Evolutionary conservation across 1,140 invertebrate genomes (phyloP).

Genomic region (Brachionus paranguensis): DNA sequence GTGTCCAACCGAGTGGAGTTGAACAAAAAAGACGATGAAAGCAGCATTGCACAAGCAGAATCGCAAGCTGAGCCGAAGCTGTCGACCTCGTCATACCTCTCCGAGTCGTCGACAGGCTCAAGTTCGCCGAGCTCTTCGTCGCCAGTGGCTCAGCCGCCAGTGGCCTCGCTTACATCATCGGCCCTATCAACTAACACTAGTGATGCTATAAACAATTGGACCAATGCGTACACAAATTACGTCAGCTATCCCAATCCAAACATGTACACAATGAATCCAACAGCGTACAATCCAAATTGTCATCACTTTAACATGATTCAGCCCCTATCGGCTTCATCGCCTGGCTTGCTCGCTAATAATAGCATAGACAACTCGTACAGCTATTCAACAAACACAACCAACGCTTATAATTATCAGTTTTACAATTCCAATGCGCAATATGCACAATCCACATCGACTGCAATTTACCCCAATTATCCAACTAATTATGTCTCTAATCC

Average conservation of each 20-base stretch:
- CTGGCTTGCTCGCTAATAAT: not conserved
- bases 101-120: not conserved
- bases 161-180: not conserved
- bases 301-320: constrained; percentile 3
- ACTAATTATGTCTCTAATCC: not conserved
- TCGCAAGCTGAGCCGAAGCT: not conserved
- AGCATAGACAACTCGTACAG: not conserved
- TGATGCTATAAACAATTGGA: constrained; percentile 24
- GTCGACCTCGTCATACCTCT: not conserved
- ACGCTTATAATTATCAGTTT: constrained; percentile 23
- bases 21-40: not conserved
- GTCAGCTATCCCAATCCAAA: not conserved
- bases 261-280: not conserved
- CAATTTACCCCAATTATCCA: not conserved
- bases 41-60: not conserved
- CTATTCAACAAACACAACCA: not conserved
- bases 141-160: not conserved
- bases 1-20: not conserved
- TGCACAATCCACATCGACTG: not conserved
- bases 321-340: constrained; percentile 27
- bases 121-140: not conserved
- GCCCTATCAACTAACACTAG: not conserved
- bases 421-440: not conserved
- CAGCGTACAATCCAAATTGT: constrained; percentile 30
- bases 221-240: constrained; percentile 1